Conservation (phyloP, 1,140 invertebrate species). For the Eurosta solidaginis region DNA sequence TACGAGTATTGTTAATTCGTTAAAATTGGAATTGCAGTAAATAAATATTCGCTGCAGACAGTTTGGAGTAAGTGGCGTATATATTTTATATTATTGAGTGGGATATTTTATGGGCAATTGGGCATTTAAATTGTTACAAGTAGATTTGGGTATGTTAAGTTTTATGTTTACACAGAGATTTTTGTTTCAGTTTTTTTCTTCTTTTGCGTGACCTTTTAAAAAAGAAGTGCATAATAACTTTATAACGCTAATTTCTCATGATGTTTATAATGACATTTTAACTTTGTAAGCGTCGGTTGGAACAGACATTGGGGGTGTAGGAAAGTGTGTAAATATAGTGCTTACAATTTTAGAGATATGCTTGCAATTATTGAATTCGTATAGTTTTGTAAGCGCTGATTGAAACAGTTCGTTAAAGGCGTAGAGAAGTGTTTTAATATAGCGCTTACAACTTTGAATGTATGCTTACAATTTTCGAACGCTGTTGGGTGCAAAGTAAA, state of each 20-base stretch:
- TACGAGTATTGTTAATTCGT: constrained; percentile 7
- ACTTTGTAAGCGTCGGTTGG: neutral
- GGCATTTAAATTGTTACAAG: neutral
- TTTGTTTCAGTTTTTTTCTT: too few species aligned
- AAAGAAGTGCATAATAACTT: too few species aligned
- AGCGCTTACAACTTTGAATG: neutral
- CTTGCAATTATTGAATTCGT: neutral
- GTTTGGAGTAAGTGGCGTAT: too few species aligned
- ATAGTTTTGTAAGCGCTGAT: neutral
- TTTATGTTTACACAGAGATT: constrained; percentile 1
- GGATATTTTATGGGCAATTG: constrained; percentile 9
- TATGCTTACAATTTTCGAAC: neutral
- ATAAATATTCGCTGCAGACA: constrained; percentile 15
- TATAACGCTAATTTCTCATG: too few species aligned
- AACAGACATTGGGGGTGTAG: neutral
- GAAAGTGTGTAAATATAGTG: neutral
- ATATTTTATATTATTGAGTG: constrained; percentile 2
- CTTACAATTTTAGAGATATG: neutral
- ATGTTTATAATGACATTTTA: too few species aligned
- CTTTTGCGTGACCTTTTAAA: too few species aligned
- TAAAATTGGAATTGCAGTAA: constrained; percentile 14
- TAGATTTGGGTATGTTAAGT: neutral
- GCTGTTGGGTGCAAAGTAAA: neutral
- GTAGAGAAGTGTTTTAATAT: neutral
- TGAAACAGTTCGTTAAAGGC: too few species aligned